Percentiles rank a stretch among this genome's conserved stretches.
Evolutionary conservation across 92 coral and sea anemone species (phyloP).

Genomic region (Desmophyllum pertusum): DNA sequence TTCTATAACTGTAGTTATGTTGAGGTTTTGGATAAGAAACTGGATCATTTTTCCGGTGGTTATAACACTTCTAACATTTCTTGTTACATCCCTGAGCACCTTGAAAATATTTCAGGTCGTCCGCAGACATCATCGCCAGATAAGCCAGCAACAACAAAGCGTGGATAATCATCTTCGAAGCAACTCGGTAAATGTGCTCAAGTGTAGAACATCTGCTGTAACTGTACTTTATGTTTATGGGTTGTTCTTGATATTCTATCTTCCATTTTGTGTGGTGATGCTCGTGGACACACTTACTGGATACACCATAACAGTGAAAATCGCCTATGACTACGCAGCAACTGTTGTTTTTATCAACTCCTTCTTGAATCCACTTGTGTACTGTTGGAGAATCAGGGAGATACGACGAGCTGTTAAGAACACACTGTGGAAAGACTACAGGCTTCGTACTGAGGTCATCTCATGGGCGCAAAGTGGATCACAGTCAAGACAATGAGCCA

Average conservation of each 20-base stretch:
- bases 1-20: slow-evolving; percentile 6
- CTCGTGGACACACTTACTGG: slow-evolving; percentile 2
- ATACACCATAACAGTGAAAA: not conserved
- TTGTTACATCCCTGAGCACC: not conserved
- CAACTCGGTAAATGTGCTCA: slow-evolving; percentile 2
- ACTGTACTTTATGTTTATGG: slow-evolving; percentile 31
- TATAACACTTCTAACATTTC: not conserved
- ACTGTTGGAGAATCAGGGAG: slow-evolving; percentile 44
- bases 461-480: not conserved
- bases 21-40: slow-evolving; percentile 6
- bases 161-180: too few relatives aligned
- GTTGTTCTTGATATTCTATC: slow-evolving; percentile 24
- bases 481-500: not conserved
- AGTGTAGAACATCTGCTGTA: slow-evolving; percentile 26
- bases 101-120: slow-evolving; percentile 30
- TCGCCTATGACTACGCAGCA: slow-evolving; percentile 32
- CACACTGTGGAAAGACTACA: not conserved
- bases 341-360: slow-evolving; percentile 43
- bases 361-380: slow-evolving; percentile 36
- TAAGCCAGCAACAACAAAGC: not conserved
- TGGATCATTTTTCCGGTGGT: slow-evolving; percentile 26
- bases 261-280: slow-evolving; percentile 30
- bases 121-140: slow-evolving; percentile 32
- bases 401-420: slow-evolving; percentile 29
- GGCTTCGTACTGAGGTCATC: not conserved